A percentile compares a stretch with the other conserved stretches of the same genome.
Evolutionary conservation across 1,140 invertebrate species (phyloP).

Genomic region (Apis cerana): DNA sequence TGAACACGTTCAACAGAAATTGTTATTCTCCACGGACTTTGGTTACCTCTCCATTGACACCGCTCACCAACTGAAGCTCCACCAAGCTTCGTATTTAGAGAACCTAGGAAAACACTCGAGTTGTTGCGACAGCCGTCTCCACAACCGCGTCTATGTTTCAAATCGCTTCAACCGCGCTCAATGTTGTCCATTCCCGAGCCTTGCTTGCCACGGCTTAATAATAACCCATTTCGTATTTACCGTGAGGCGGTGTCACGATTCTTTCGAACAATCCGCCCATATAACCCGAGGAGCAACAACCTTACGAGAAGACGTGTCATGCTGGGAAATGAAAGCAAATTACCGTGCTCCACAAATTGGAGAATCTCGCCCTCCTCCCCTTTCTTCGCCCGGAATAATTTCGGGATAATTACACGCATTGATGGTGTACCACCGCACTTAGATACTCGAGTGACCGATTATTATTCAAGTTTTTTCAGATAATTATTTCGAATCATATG

Average conservation of each 20-base stretch:
- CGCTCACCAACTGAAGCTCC: constrained; percentile 46
- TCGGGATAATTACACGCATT: not conserved
- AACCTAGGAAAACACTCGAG: constrained; percentile 75
- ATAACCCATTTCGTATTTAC: constrained; percentile 39
- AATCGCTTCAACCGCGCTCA: constrained; percentile 45
- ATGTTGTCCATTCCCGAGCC: constrained; percentile 31
- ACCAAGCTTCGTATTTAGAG: constrained; percentile 57
- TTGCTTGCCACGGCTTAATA: constrained; percentile 40
- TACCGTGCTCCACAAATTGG: constrained; percentile 62
- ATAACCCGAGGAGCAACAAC: not conserved
- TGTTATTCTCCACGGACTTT: constrained; percentile 48
- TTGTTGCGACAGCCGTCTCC: constrained; percentile 74
- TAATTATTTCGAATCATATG: not conserved
- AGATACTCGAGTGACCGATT: not conserved
- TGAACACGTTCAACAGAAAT: constrained; percentile 14
- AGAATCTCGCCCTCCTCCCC: constrained; percentile 2
- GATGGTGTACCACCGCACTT: not conserved
- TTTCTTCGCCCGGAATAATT: not conserved
- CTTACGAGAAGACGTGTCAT: constrained; percentile 4
- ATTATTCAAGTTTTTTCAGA: not conserved
- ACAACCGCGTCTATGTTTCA: constrained; percentile 68
- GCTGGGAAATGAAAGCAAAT: constrained; percentile 29
- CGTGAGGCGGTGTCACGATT: constrained; percentile 40
- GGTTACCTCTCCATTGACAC: constrained; percentile 39
- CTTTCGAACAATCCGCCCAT: not conserved